Conservation (phyloP, 2,888 invertebrate genomes). For the Lithosia quadra region DNA sequence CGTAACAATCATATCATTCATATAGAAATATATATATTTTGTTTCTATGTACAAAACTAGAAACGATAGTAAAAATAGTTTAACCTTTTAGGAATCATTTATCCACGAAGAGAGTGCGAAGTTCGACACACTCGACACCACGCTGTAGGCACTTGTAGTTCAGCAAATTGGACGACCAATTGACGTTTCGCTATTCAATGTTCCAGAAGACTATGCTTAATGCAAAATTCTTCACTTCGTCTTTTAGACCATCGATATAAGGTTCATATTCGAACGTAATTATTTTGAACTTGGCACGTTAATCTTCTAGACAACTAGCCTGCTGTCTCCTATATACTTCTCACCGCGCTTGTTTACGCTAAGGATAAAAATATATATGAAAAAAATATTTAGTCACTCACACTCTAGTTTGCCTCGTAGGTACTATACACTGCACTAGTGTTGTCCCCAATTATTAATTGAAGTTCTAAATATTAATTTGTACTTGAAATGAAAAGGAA, state of each 20-base stretch:
- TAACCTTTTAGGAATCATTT: slow-evolving; percentile 80
- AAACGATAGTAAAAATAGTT: slow-evolving; percentile 85
- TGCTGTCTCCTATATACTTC: not conserved
- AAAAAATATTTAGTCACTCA: slow-evolving; percentile 7
- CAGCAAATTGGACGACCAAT: slow-evolving; percentile 19
- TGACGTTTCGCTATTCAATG: slow-evolving; percentile 19
- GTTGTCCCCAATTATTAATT: not conserved
- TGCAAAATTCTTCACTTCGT: too few relatives aligned
- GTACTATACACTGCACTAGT: not conserved
- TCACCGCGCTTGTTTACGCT: not conserved
- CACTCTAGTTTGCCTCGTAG: not conserved
- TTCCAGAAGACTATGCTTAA: too few relatives aligned
- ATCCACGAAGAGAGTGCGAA: slow-evolving; percentile 56
- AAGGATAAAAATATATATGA: slow-evolving; percentile 1
- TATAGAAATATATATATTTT: slow-evolving; percentile 85
- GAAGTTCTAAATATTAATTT: slow-evolving; percentile 23
- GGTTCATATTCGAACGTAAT: too few relatives aligned
- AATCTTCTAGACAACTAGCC: too few relatives aligned
- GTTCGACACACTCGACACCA: slow-evolving; percentile 59
- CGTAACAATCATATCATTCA: slow-evolving; percentile 77
- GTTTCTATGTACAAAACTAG: slow-evolving; percentile 82
- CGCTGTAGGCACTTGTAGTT: slow-evolving; percentile 56
- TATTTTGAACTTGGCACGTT: too few relatives aligned
- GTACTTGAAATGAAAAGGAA: slow-evolving; percentile 20
- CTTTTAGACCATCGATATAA: too few relatives aligned